Evolutionary conservation across 2,113 vertebrate species (phyloP).

Genomic region (Sapayoa aenigma): DNA sequence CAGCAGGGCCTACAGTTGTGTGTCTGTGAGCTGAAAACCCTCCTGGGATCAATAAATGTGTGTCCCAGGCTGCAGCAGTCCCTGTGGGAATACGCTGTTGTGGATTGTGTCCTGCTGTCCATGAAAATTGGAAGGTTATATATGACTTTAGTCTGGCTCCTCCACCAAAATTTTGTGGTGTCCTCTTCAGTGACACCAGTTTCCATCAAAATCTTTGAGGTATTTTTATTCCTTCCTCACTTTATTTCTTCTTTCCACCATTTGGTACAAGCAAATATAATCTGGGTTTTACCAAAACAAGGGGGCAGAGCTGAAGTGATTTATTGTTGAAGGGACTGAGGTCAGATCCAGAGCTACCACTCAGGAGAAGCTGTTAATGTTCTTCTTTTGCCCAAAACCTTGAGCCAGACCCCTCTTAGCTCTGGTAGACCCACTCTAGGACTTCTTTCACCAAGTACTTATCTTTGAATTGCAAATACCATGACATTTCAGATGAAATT

Average conservation of each 20-base stretch:
- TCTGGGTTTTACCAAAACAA: neutral
- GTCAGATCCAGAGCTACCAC: neutral
- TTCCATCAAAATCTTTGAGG: neutral
- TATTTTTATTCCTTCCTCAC: neutral
- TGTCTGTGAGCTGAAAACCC: neutral
- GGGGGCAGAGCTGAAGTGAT: neutral
- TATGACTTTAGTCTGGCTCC: neutral
- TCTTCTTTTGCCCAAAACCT: neutral
- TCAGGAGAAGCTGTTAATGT: neutral
- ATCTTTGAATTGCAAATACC: neutral
- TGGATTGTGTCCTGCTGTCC: neutral
- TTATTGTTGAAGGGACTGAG: neutral
- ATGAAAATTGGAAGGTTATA: neutral
- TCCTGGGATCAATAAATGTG: neutral
- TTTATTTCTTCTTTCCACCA: neutral
- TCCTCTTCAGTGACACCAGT: accelerated
- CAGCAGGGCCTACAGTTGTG: neutral
- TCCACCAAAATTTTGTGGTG: neutral
- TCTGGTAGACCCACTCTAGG: neutral
- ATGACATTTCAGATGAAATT: neutral
- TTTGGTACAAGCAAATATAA: neutral
- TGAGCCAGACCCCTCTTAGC: neutral
- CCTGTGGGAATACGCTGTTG: accelerated
- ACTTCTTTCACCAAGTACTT: neutral
- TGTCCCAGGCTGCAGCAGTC: neutral